A percentile compares a stretch with the other conserved stretches of the same genome.
These are phyloP conservation scores for Mimachlamys varia DNA, from an alignment of 2,888 invertebrate genomes.

Conservation along the genomic window DNA sequence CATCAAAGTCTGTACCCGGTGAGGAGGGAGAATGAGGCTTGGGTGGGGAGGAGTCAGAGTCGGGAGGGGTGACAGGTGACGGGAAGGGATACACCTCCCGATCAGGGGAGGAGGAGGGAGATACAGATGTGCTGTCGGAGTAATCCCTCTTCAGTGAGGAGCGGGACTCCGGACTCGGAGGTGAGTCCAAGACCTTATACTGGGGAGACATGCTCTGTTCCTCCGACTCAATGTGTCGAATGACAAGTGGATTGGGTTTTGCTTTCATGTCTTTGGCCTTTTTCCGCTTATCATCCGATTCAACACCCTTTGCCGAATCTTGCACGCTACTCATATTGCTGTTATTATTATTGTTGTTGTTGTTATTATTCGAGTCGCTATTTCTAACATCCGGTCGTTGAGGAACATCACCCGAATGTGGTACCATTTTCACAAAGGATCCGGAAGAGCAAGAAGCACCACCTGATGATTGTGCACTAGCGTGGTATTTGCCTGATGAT, in stretches of 20 bases:
- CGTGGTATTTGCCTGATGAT: background rate
- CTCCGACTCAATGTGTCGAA: conserved; percentile 72
- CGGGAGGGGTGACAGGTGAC: conserved; percentile 78
- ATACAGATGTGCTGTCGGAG: conserved; percentile 75
- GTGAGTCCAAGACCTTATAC: conserved; percentile 77
- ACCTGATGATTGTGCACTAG: background rate
- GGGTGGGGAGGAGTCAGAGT: conserved; percentile 77
- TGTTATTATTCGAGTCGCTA: conserved; percentile 20
- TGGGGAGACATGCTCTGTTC: conserved; percentile 74
- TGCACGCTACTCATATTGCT: background rate
- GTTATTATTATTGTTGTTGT: conserved; percentile 27
- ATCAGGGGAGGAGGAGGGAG: conserved; percentile 75
- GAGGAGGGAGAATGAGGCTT: conserved; percentile 78
- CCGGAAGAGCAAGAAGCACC: background rate
- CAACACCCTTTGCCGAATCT: background rate
- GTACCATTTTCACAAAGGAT: background rate
- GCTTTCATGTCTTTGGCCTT: conserved; percentile 75
- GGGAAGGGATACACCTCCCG: conserved; percentile 75
- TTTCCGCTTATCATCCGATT: conserved; percentile 66
- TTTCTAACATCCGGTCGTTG: background rate
- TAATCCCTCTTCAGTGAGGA: conserved; percentile 72
- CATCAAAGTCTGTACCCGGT: conserved; percentile 69
- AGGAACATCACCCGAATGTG: background rate
- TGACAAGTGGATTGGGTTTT: conserved; percentile 71
- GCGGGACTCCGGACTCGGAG: conserved; percentile 75